phyloP scores from a whole-genome alignment of 2,797 vertebrate species.

The Gymnodraco acuticeps region DNA sequence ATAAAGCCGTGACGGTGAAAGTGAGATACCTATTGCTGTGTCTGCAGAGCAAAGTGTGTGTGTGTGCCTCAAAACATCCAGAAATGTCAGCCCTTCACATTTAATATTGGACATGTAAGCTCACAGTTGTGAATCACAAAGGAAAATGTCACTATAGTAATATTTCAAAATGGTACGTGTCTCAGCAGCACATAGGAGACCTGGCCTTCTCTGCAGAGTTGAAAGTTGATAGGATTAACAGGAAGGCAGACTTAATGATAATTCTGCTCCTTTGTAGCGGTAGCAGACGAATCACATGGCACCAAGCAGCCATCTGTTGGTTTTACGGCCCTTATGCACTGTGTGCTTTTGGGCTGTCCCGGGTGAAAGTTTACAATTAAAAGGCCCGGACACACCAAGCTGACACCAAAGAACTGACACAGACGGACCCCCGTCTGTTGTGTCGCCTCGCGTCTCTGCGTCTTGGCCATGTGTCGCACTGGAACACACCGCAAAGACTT shows the following conservation, averaged over 20 bases:
- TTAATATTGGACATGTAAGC: neutral
- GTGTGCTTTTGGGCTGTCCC: neutral
- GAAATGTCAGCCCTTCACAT: constrained; percentile 7
- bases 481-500: too few species aligned
- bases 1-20: constrained; percentile 35
- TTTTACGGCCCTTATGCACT: neutral
- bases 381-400: too few species aligned
- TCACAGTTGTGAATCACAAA: neutral
- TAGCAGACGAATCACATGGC: constrained; percentile 17
- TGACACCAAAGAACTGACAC: too few species aligned
- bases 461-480: too few species aligned
- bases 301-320: constrained; percentile 25
- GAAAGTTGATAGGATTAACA: constrained; percentile 38
- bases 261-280: constrained; percentile 11
- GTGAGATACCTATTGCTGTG: constrained; percentile 60
- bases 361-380: neutral
- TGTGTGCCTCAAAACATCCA: constrained; percentile 4
- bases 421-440: too few species aligned
- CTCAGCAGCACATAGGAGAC: neutral
- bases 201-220: constrained; percentile 9
- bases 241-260: constrained; percentile 26
- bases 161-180: constrained; percentile 7
- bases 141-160: constrained; percentile 1
- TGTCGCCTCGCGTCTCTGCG: too few species aligned
- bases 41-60: constrained; percentile 33